A percentile compares a stretch with the other conserved stretches of the same genome.
Evolutionary conservation across 2,797 vertebrate genomes (phyloP).

Genomic region (Euphonia xanthogaster): DNA sequence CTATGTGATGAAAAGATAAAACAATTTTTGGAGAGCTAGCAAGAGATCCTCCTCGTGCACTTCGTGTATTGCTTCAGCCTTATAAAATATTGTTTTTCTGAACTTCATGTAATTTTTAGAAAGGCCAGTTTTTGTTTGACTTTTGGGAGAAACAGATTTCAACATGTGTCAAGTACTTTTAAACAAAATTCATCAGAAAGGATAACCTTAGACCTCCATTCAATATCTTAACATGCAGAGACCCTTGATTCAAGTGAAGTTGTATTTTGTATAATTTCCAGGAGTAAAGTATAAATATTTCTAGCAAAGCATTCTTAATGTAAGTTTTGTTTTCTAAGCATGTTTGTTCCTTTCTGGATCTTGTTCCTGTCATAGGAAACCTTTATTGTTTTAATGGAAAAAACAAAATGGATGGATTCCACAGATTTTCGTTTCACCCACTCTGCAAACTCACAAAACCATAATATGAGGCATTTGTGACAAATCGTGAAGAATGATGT

Average conservation of each 20-base stretch:
- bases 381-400: neutral
- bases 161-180: conserved; percentile 17
- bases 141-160: conserved; percentile 18
- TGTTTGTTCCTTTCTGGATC: conserved; percentile 13
- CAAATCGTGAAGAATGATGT: neutral
- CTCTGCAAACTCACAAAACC: neutral
- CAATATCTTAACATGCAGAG: neutral
- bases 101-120: neutral
- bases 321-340: neutral
- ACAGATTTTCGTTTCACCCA: neutral
- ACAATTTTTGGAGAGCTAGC: neutral
- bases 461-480: neutral
- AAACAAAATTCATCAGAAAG: conserved; percentile 53
- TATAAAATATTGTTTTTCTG: neutral
- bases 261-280: conserved; percentile 14
- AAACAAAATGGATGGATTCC: neutral
- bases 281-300: conserved; percentile 20
- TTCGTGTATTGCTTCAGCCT: neutral
- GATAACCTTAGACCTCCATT: conserved; percentile 42
- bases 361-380: neutral
- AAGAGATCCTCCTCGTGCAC: neutral
- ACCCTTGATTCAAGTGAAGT: conserved; percentile 6
- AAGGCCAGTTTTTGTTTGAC: conserved; percentile 18
- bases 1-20: neutral
- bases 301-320: neutral